Conservation (phyloP, 2,797 vertebrate species). For the Hypotaenidia philippensis region DNA sequence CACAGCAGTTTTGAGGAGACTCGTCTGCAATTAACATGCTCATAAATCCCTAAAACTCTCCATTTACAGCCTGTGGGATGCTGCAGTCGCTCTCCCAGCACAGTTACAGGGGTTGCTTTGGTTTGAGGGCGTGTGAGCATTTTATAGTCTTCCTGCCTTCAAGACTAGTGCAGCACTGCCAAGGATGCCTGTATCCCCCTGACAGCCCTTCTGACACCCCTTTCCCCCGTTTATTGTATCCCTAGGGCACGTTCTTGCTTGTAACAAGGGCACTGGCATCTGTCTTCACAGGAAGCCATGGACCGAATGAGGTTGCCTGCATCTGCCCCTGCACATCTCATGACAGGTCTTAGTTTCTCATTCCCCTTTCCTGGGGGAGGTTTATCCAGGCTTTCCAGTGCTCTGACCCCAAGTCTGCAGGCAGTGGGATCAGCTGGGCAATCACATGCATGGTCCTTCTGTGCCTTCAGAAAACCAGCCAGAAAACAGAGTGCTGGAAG, state of each 20-base stretch:
- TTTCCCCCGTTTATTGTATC: accelerated
- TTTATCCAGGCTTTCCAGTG: background rate
- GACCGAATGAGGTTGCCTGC: background rate
- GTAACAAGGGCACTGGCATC: background rate
- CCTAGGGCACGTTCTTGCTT: background rate
- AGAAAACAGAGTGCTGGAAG: background rate
- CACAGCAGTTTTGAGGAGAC: accelerated
- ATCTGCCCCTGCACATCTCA: background rate
- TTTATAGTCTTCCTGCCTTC: background rate
- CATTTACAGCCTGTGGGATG: background rate
- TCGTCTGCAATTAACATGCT: background rate
- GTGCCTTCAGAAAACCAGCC: background rate
- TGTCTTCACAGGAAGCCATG: background rate
- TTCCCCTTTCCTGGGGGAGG: background rate
- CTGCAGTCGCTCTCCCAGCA: background rate
- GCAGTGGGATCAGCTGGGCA: background rate
- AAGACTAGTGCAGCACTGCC: background rate
- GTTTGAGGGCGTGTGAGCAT: accelerated
- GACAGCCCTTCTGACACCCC: background rate
- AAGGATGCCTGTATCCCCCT: accelerated
- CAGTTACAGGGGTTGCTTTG: background rate
- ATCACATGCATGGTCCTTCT: too few species aligned
- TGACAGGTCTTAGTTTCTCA: background rate
- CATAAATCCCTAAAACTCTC: accelerated
- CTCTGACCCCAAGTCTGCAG: accelerated